Evolutionary conservation across 2,888 invertebrate species (phyloP), one percentile per base, ranked within the genome.

Genomic region (Drosophila stalkeri): DNA sequence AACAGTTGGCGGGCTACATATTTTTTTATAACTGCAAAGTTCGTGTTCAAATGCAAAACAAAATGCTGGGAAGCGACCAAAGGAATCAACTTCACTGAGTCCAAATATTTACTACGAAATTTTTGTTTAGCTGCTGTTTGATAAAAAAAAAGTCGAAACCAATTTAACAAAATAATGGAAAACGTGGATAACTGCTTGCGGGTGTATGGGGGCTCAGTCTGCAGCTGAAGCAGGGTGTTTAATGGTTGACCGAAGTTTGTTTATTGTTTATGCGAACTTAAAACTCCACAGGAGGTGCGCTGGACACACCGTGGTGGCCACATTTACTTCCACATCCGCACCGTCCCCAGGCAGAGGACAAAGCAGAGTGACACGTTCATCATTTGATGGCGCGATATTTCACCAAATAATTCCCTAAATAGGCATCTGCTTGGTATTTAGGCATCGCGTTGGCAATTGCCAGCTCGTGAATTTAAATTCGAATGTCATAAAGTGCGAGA

Each of bases 141-240:
- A 39, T 43, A 62, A 60, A 49, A 47, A 69, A 20, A 56, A 12
- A 62, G 72, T 56, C 73, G 65, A 64, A 79, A 79, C 70, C 88
- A 82, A 84, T 87, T 84, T 84, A 85, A 47, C 63, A 64, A 74
- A 81, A 82, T 87, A 89, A 84, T 84, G 89, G 69, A 75, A 82
- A 84, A 76, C 68, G 81, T 65, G 63, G n/a, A 55, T 41, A 41
- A 16, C 61, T 35, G 31, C 61, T 35, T 20, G 12, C 52, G 4
- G 41, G 31, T 7, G 23, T 5, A 35, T 27, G 47, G 33, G 27
- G 18, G 31, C 35, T 11, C 14, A 8, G 2, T 3, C 49, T 5
- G 18, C 2, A 23, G 9, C 35, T 8, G 23, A n/a, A 11, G 12
- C 12, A 18, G 39, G 31, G 52, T 18, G 62, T 52, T 54, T 63